Base-by-base conservation (phyloP, 1,140 invertebrate species). In the Ceratina calcarata region DNA sequence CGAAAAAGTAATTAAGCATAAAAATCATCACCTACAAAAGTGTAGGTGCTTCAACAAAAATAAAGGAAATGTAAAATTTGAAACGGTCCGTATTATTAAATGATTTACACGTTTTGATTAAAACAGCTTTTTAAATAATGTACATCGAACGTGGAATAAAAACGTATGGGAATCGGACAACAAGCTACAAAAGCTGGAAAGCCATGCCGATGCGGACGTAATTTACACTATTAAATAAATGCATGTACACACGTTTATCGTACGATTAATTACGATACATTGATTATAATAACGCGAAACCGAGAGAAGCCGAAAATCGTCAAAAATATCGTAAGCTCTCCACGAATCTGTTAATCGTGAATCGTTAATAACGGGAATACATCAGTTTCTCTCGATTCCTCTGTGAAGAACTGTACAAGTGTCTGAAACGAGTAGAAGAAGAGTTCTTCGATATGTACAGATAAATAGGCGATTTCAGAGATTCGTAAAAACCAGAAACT, bases 181-280 rank as follows among this genome's bases (percentile, higher is more conserved):
- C 81, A 75, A 74, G 76, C 70, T 70, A 37, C 16, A 72, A 45
- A 84, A 84, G 58, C 79, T 77, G 60, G 53, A 45, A 61, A 75
- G 66, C 37, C 76, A 80, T 80, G 81, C 65, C 60, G 49, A 70
- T 65, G 32, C n/a, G 49, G 10, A 81, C 22, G 0, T 20, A 57
- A 74, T 67, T 67, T 67, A 66, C 71, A 24, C 37, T 79, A n/a
- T 16, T 51, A 45, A 45, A 45, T 15, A 66, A 51, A 65, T 71
- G 20, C n/a, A 32, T 24, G 37, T 71, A 73, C 64, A 51, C 37
- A 6, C 18, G 20, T 10, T 18, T 53, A 24, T 55, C 27, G 4
- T 22, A n/a, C 24, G 51, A 49, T 55, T 62, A 76, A 76, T 76
- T 67, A 68, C 45, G 55, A 27, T 45, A 45, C 37, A 45, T 45